Evolutionary conservation across 2,113 vertebrate genomes (phyloP).

Genomic region (Corapipo altera): DNA sequence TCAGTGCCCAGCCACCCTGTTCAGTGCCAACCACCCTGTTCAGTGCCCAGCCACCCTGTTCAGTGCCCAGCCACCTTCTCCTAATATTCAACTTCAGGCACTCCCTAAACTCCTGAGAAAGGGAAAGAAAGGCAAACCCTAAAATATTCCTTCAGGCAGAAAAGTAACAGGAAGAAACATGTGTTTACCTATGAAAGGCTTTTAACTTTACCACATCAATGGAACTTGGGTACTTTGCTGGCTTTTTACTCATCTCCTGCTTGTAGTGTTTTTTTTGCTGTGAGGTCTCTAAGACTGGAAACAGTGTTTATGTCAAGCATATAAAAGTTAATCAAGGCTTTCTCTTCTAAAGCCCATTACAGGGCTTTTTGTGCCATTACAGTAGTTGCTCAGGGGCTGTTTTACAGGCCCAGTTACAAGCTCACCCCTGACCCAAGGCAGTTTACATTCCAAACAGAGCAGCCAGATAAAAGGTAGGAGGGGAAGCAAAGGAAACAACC

Average conservation of each 20-base stretch:
- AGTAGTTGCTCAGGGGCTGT: neutral
- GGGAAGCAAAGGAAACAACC: neutral
- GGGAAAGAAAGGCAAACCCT: neutral
- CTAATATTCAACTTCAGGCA: neutral
- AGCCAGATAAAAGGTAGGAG: slow-evolving; percentile 15
- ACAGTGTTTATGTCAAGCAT: neutral
- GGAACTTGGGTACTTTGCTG: neutral
- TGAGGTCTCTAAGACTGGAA: neutral
- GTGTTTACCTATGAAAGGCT: neutral
- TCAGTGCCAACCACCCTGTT: neutral
- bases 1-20: neutral
- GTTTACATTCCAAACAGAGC: slow-evolving; percentile 43
- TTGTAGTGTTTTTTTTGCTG: neutral
- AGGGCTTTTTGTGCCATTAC: neutral
- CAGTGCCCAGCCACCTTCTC: neutral
- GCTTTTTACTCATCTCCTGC: neutral
- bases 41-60: neutral
- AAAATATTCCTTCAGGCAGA: neutral
- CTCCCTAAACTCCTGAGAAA: neutral
- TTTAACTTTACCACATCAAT: neutral
- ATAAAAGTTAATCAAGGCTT: neutral
- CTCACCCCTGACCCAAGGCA: slow-evolving; percentile 21
- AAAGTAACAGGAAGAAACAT: neutral
- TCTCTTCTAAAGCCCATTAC: neutral
- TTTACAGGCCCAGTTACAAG: neutral